These are phyloP conservation scores for Morphnarchus princeps DNA, from an alignment of 2,113 vertebrate species.

Conservation along the genomic window DNA sequence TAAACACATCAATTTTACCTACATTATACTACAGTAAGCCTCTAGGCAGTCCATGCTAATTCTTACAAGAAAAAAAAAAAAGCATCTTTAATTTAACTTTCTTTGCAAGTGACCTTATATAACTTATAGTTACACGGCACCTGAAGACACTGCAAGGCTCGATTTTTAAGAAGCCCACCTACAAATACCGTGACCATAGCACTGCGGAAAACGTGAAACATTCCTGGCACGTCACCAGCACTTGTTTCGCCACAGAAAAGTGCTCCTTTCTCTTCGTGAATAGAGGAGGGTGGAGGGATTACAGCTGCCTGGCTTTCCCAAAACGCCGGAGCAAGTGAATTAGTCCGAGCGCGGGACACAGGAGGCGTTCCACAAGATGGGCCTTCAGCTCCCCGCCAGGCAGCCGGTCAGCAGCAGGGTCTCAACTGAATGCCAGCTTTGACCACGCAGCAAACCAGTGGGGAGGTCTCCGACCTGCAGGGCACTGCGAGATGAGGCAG, in stretches of 20 bases:
- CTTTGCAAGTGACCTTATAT: neutral
- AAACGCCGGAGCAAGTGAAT: neutral
- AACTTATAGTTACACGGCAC: neutral
- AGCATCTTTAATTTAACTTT: neutral
- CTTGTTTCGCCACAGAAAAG: neutral
- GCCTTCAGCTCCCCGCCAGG: neutral
- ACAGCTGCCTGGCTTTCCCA: neutral
- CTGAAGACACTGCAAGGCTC: neutral
- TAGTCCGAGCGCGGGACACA: neutral
- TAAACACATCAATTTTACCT: neutral
- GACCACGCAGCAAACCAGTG: rapidly evolving
- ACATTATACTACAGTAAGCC: neutral
- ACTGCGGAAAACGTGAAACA: neutral
- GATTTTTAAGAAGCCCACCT: neutral
- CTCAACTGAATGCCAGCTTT: neutral
- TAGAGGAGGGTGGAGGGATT: neutral
- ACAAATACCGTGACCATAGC: neutral
- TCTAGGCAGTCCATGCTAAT: neutral
- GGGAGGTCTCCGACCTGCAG: neutral
- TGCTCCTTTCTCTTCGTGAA: neutral
- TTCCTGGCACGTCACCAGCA: neutral
- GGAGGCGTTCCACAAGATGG: rapidly evolving
- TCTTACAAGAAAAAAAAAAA: neutral
- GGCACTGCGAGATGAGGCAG: rapidly evolving
- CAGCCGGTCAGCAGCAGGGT: neutral